Base-by-base conservation (phyloP, 1,140 invertebrate species). In the Drosophila mayri region DNA sequence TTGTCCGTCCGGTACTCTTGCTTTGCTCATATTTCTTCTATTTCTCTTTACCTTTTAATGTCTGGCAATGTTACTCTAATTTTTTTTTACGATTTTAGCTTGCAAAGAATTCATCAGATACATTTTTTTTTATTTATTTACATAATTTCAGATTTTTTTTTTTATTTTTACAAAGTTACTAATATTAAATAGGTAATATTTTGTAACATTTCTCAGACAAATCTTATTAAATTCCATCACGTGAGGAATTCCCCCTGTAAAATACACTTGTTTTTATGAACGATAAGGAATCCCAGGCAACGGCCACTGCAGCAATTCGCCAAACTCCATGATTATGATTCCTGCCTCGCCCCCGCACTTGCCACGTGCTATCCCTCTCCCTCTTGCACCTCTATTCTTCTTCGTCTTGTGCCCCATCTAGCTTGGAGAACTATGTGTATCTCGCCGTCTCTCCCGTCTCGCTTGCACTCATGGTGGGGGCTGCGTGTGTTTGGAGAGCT, bases 21-120 rank as follows among this genome's bases (percentile, higher is more conserved):
- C 63, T 32, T 65, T 66, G 58, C 50, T 58, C 20, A n/a, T 65
- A 50, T 57, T 78, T 65, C 79, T 67, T 38, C 76, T 79, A 57
- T 63, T 54, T 7, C 3, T 32, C 49, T 22, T 14, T 37, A 64
- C 49, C 35, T 79, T 52, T 59, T 20, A 25, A 30, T 18, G 65
- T 67, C 66, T 64, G 58, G 67, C 43, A 43, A 20, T 81, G 67
- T 65, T 85, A 85, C 77, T 85, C 81, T 62, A 85, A 37, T 85
- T 84, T 82, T 73, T 67, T 20, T 54, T 44, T 1, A 22, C 22
- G 28, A 30, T 7, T 30, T 30, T 30, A 30, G 28, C 28, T 30
- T 7, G 28, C 7, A 30, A 30, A 30, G 28, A 30, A 30, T 30
- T 8, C 7, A 30, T 30, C 28, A 30, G 28, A 30, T 30, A 30